Conservation (phyloP, 2,888 invertebrate genomes). For the Crematogaster levior region DNA sequence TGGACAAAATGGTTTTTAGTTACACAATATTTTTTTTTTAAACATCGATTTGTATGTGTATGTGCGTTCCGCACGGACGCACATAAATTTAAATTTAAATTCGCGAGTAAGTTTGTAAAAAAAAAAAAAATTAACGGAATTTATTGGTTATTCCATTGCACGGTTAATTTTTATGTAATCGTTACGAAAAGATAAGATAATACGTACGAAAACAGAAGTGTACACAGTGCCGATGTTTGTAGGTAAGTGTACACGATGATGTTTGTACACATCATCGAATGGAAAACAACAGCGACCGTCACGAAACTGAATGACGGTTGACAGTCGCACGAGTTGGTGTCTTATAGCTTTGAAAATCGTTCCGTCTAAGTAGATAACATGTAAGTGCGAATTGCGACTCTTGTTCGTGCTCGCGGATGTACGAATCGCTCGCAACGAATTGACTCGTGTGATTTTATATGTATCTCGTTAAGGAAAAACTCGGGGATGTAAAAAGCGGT, state of each 20-base stretch:
- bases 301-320: not conserved
- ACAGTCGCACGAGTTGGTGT: not conserved
- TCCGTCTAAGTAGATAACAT: conserved; percentile 20
- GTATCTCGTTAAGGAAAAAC: not conserved
- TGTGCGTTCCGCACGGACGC: too few species aligned
- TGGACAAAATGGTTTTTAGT: not conserved
- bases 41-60: not conserved
- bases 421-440: not conserved
- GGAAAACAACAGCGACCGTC: not conserved
- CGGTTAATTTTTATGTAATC: not conserved
- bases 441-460: not conserved
- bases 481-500: not conserved
- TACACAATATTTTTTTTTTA: too few species aligned
- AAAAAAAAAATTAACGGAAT: not conserved
- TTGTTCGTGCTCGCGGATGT: not conserved
- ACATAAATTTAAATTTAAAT: too few species aligned
- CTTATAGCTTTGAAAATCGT: not conserved
- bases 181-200: not conserved
- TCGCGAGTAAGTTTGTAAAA: not conserved
- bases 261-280: not conserved
- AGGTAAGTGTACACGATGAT: not conserved
- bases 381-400: conserved; percentile 2
- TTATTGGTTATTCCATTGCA: not conserved
- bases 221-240: too few species aligned
- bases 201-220: too few species aligned